A percentile compares a stretch with the other conserved stretches of the same genome.
phyloP scores from a whole-genome alignment of 2,113 vertebrate species.

The Xiphorhynchus elegans region DNA sequence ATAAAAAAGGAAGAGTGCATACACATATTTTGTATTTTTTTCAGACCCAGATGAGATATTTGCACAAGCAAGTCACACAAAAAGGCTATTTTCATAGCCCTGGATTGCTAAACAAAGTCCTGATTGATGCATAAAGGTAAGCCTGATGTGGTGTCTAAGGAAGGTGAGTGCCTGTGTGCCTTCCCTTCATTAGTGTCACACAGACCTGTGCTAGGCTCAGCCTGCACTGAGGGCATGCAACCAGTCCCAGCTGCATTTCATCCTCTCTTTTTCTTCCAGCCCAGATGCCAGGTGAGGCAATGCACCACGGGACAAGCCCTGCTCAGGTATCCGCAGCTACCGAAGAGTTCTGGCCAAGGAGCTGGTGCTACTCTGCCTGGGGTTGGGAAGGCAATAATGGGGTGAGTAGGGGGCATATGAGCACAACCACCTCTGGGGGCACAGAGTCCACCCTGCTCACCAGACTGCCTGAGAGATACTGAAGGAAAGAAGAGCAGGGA shows the following conservation, averaged over 20 bases:
- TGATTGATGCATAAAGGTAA: background rate
- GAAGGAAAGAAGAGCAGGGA: background rate
- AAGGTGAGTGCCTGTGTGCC: background rate
- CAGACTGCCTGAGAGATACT: background rate
- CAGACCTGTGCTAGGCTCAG: fast-evolving
- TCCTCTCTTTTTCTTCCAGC: background rate
- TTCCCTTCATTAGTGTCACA: too few relatives aligned
- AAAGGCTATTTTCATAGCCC: background rate
- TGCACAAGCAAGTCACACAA: background rate
- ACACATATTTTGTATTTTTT: background rate
- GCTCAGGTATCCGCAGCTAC: fast-evolving
- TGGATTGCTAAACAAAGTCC: background rate
- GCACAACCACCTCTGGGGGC: fast-evolving
- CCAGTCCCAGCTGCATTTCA: too few relatives aligned
- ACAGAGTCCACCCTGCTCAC: background rate
- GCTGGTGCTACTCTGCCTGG: background rate
- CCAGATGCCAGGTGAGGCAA: background rate
- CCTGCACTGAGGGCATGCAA: fast-evolving
- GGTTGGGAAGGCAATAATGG: fast-evolving
- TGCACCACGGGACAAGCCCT: fast-evolving
- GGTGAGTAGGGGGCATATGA: fast-evolving
- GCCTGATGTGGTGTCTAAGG: background rate
- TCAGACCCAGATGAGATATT: background rate
- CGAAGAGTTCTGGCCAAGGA: background rate
- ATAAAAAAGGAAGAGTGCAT: background rate